These are phyloP conservation scores for Falco naumanni DNA, from an alignment of 2,797 vertebrate genomes.

Conservation along the genomic window DNA sequence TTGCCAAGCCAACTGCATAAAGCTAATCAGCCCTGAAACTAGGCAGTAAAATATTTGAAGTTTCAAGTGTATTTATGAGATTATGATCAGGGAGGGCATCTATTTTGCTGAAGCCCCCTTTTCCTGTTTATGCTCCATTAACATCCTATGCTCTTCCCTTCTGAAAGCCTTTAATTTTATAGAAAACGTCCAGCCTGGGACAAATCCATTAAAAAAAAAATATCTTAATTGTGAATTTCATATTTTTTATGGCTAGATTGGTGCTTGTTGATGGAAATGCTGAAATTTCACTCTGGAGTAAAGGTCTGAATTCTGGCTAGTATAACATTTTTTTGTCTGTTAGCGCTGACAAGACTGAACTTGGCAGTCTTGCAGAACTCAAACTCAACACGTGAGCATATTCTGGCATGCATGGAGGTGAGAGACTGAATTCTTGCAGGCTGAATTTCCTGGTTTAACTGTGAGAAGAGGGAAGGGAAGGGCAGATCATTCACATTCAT, in stretches of 20 bases:
- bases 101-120: neutral
- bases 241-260: neutral
- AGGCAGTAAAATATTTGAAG: conserved; percentile 21
- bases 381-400: neutral
- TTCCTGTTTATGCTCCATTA: neutral
- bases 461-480: neutral
- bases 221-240: neutral
- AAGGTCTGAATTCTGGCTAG: conserved; percentile 24
- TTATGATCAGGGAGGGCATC: neutral
- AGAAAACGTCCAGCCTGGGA: neutral
- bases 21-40: neutral
- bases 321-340: conserved; percentile 27
- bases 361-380: conserved; percentile 21
- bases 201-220: neutral
- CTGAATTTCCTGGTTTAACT: neutral
- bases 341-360: neutral
- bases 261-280: conserved; percentile 6
- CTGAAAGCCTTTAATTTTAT: conserved; percentile 9
- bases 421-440: conserved; percentile 9
- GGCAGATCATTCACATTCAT: neutral
- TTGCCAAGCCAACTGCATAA: neutral
- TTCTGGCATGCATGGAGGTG: conserved; percentile 3
- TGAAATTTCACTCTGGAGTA: conserved; percentile 15
- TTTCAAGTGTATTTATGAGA: neutral
- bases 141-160: neutral